These are phyloP conservation scores for Amiota communis DNA, from an alignment of 2,888 invertebrate genomes.

Conservation along the genomic window DNA sequence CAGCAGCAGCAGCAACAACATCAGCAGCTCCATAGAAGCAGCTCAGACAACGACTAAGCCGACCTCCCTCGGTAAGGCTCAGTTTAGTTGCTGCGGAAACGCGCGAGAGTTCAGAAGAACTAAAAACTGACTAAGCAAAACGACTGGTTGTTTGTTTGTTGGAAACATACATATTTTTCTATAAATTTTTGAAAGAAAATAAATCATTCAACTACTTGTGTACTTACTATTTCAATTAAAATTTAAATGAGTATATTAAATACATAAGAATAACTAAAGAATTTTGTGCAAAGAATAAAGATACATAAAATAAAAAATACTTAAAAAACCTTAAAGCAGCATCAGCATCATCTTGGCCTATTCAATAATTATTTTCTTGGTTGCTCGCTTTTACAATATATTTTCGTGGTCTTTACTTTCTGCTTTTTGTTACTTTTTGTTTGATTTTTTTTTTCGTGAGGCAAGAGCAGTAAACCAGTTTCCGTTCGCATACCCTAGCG, in stretches of 20 bases:
- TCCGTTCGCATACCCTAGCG: slow-evolving; percentile 36
- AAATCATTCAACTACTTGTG: not conserved
- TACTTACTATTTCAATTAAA: slow-evolving; percentile 5
- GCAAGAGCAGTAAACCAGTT: slow-evolving; percentile 31
- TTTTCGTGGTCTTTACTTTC: slow-evolving; percentile 44
- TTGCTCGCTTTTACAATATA: slow-evolving; percentile 35
- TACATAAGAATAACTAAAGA: not conserved
- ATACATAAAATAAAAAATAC: too few species aligned
- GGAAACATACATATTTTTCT: slow-evolving; percentile 11
- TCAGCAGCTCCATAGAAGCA: slow-evolving; percentile 17
- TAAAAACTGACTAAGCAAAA: too few species aligned
- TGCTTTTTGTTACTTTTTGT: slow-evolving; percentile 51
- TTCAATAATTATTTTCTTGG: slow-evolving; percentile 43
- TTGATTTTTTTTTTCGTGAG: slow-evolving; percentile 37
- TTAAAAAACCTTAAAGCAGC: slow-evolving; percentile 11
- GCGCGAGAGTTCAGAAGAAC: slow-evolving; percentile 30
- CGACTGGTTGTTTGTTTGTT: not conserved
- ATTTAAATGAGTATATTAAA: not conserved
- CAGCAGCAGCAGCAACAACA: not conserved
- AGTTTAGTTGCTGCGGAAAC: slow-evolving; percentile 42
- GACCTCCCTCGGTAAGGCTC: slow-evolving; percentile 1
- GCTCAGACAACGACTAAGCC: not conserved
- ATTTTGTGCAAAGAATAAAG: slow-evolving; percentile 13
- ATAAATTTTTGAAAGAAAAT: slow-evolving; percentile 29
- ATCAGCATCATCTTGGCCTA: slow-evolving; percentile 16